These are phyloP conservation scores for Pomacea maculata DNA, from an alignment of 1,140 invertebrate species.

Conservation along the genomic window DNA sequence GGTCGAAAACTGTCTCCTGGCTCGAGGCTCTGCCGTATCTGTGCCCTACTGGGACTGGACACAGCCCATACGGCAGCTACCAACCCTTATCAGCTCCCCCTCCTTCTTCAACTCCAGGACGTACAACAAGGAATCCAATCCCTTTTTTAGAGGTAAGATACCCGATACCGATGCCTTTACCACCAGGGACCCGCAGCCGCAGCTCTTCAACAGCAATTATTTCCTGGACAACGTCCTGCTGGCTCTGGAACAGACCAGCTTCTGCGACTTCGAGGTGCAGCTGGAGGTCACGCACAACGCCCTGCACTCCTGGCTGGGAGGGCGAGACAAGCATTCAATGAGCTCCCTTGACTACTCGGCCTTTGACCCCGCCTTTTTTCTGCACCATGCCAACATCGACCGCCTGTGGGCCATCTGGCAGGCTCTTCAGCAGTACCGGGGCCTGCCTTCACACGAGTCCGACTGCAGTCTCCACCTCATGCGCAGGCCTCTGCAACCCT, in stretches of 20 bases:
- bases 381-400: constrained; percentile 32
- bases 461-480: constrained; percentile 25
- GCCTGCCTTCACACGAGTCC: constrained; percentile 19
- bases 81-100: constrained; percentile 18
- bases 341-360: constrained; percentile 32
- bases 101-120: constrained; percentile 34
- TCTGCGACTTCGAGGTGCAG: constrained; percentile 40
- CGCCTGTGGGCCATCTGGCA: constrained; percentile 36
- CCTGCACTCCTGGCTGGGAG: constrained; percentile 33
- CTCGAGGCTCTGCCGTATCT: constrained; percentile 28
- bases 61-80: constrained; percentile 20
- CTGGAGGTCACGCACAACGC: constrained; percentile 31
- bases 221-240: constrained; percentile 25
- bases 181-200: constrained; percentile 29
- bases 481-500: constrained; percentile 31
- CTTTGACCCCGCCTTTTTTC: constrained; percentile 37
- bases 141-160: constrained; percentile 32
- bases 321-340: constrained; percentile 28
- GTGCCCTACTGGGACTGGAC: constrained; percentile 43
- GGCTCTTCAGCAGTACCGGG: constrained; percentile 28
- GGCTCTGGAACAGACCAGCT: constrained; percentile 36
- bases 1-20: constrained; percentile 32
- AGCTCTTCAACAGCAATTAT: constrained; percentile 29
- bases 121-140: constrained; percentile 29
- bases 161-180: constrained; percentile 19